These are phyloP conservation scores for Melanargia galathea DNA, from an alignment of 2,888 invertebrate genomes.

Conservation along the genomic window DNA sequence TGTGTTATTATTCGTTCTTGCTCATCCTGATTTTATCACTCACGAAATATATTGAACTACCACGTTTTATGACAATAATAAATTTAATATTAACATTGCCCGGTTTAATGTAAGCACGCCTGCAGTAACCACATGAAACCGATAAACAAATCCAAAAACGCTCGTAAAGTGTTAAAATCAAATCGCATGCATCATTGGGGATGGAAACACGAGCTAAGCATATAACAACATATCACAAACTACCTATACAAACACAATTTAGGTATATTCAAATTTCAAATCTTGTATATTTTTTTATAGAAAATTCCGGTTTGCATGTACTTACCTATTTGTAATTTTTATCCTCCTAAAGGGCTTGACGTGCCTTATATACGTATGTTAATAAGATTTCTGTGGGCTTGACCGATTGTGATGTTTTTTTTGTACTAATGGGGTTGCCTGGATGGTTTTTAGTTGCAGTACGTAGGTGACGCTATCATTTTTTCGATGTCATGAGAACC, in stretches of 20 bases:
- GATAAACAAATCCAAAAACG: background rate
- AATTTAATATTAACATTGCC: constrained; percentile 12
- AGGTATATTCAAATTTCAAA: too few relatives aligned
- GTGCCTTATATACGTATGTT: too few relatives aligned
- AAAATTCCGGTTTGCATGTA: too few relatives aligned
- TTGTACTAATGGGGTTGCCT: too few relatives aligned
- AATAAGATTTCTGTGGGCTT: too few relatives aligned
- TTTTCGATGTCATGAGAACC: too few relatives aligned
- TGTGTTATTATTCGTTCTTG: background rate
- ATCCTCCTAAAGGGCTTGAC: too few relatives aligned
- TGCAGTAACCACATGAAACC: constrained; percentile 1
- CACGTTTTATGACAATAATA: constrained; percentile 9
- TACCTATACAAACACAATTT: background rate
- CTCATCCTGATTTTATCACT: background rate
- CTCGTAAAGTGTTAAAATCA: constrained; percentile 14
- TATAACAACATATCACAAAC: background rate
- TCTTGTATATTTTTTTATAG: too few relatives aligned
- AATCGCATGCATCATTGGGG: background rate
- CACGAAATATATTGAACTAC: constrained; percentile 3
- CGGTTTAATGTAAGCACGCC: background rate
- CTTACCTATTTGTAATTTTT: too few relatives aligned
- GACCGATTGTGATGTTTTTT: too few relatives aligned
- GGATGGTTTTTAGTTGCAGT: too few relatives aligned
- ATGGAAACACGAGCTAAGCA: background rate
- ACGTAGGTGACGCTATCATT: too few relatives aligned